Evolutionary conservation across 1,140 invertebrate genomes (phyloP), one percentile per base, ranked within the genome.

Genomic region (Drosophila leontia): DNA sequence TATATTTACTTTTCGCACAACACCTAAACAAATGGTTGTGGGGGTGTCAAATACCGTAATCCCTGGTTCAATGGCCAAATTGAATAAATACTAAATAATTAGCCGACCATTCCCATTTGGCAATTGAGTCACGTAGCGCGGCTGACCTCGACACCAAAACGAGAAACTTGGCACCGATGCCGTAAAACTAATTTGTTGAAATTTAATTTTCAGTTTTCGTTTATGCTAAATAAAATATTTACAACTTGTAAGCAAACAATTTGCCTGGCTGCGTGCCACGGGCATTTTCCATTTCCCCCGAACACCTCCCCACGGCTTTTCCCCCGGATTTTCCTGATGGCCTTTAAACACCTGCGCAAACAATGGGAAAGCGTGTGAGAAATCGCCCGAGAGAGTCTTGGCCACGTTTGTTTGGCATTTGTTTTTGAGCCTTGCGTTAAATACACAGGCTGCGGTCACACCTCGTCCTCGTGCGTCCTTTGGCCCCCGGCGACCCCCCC

Each of bases 191-290:
- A 90, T 84, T 88, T 88, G 81, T 79, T 81, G 50, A 71, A 90
- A 88, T 88, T 88, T 82, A 88, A 88, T 88, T 88, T 77, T 90
- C 42, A 69, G 62, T 57, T 76, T 68, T 79, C 50, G 70, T 48
- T 72, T 75, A 75, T 71, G 57, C 60, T 68, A 53, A 80, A 84
- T 88, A 69, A 88, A 90, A 90, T 90, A 88, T 88, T 88, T 88
- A 88, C 84, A 88, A 88, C 84, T 83, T 88, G 72, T 84, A 74
- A 88, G 84, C 84, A 88, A 88, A 90, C 80, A 88, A 81, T 81
- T 84, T 84, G 78, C 77, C 55, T 77, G 80, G 62, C 75, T 57
- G 79, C 48, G 58, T 53, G 55, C 60, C 71, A 13, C 17, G 13
- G 44, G 72, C 39, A 12, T 23, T 64, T 60, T 13, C 17, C 64